Conservation (phyloP, 2,113 vertebrate genomes). For the Galeopterus variegatus region DNA sequence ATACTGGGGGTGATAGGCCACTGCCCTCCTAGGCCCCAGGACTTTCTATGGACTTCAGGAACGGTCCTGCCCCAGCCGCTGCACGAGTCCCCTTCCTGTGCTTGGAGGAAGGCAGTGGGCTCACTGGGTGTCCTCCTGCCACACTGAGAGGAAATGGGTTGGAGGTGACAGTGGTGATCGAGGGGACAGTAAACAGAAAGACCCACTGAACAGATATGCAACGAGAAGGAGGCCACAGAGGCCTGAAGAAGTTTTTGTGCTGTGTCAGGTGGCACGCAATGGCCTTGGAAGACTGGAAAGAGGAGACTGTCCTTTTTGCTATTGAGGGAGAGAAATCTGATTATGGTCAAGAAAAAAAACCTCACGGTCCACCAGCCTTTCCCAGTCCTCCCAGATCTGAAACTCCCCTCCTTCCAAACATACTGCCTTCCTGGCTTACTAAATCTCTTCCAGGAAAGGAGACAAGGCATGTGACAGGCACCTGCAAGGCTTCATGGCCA, state of each 20-base stretch:
- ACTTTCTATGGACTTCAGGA: neutral
- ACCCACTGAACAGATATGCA: neutral
- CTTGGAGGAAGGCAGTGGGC: neutral
- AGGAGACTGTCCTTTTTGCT: neutral
- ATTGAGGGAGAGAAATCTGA: neutral
- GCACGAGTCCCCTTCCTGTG: neutral
- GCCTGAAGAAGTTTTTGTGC: neutral
- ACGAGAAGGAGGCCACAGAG: rapidly evolving
- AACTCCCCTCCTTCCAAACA: neutral
- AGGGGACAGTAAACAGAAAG: neutral
- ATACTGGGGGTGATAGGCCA: neutral
- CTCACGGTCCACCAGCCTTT: neutral
- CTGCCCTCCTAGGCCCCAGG: neutral
- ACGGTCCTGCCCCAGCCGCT: neutral
- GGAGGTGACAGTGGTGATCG: rapidly evolving
- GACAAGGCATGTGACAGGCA: rapidly evolving
- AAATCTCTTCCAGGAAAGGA: neutral
- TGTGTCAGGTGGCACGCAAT: rapidly evolving
- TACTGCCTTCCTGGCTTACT: neutral
- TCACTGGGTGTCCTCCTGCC: neutral
- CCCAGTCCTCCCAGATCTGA: neutral
- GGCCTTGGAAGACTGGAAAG: neutral
- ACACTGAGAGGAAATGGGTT: neutral
- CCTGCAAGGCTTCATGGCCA: neutral
- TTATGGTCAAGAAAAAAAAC: neutral